Evolutionary conservation across 2,113 vertebrate species (phyloP), one percentile per base, ranked within the genome.

Genomic region (Marmota monax): DNA sequence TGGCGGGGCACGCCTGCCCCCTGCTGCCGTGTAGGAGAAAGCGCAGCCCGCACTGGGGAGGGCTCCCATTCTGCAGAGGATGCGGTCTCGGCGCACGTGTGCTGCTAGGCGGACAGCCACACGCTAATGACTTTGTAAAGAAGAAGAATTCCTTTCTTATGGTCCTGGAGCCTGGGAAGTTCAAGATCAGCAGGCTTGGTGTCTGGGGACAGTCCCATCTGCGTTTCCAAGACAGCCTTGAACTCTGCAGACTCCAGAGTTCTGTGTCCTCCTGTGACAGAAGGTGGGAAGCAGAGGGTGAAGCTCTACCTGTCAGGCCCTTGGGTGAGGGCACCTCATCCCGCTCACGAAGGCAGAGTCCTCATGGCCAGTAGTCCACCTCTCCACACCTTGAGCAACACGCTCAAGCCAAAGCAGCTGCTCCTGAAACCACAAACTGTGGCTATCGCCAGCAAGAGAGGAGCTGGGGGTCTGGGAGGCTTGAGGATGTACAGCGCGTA

Each of bases 21-120:
- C 37, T 77, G 84, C 69, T 29, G 2, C 45, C 34, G 0, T 39
- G 61, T 63, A n/a, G 48, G 12, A 45, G n/a, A 29, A n/a, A 45
- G 8, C 3, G 6, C 51, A 14, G 56, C 16, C 5, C 25, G 27
- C 1, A 0, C 13, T 42, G 17, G 70, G 48, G 29, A 2, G 5
- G 29, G 17, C 53, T 22, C 1, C 10, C 25, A 22, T 8, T 56
- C 73, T 48, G 4, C 42, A 65, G 34, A 42, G 18, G 12, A 2
- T 9, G 4, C n/a, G 7, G 72, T 14, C 73, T 13, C 9, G 13
- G 51, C 58, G 5, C 39, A 6, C 8, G 42, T 63, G 29, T 51
- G 74, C 34, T 37, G 34, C 58, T 51, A 9, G 20, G 51, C 23
- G 27, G 42, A 18, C 29, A 53, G 7, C 25, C 29, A 29, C 34